Evolutionary conservation across 2,888 invertebrate species (phyloP), one percentile per base, ranked within the genome.

Genomic region (Amorpha juglandis): DNA sequence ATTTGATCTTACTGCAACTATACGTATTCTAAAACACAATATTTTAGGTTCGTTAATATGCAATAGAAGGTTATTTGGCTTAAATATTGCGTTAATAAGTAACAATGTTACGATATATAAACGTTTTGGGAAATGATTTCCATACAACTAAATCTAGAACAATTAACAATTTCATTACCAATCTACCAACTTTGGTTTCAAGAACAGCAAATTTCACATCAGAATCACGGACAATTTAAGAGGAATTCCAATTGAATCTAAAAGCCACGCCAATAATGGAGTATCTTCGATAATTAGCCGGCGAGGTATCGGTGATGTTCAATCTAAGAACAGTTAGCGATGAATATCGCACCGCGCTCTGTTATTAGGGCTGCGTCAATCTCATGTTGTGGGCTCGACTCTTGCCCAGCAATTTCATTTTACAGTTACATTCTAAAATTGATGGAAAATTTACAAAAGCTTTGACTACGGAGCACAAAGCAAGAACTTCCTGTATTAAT

Each of bases 271-370:
- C 68, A 69, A 72, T 80, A 78, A 82, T 79, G 73, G 74, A 72
- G 73, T 79, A 83, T 83, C 79, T 77, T 70, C 71, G 73, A 81
- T 86, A 88, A 88, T 88, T 89, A 88, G 76, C 76, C 68, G 69
- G 77, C 75, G 78, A 81, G 78, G 73, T 73, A 77, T 77, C 75
- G 74, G 78, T 78, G 82, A 83, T 83, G 80, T 84, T 85, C 83
- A 81, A 85, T 87, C 88, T 82, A 78, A 85, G 83, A 88, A 89
- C 89, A 88, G 89, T 90, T 89, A 90, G 83, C 83, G 84, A 88
- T 89, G 81, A 83, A 83, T 87, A 89, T 88, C 87, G 84, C 85
- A 85, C 87, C 67, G 76, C 67, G 70, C 76, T 80, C 83, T 84
- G 78, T 85, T 87, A 89, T 89, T 88, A 89, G 86, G 86, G 83